These are phyloP conservation scores for Drosophila kanekoi DNA, from an alignment of 2,888 invertebrate species.

Conservation along the genomic window DNA sequence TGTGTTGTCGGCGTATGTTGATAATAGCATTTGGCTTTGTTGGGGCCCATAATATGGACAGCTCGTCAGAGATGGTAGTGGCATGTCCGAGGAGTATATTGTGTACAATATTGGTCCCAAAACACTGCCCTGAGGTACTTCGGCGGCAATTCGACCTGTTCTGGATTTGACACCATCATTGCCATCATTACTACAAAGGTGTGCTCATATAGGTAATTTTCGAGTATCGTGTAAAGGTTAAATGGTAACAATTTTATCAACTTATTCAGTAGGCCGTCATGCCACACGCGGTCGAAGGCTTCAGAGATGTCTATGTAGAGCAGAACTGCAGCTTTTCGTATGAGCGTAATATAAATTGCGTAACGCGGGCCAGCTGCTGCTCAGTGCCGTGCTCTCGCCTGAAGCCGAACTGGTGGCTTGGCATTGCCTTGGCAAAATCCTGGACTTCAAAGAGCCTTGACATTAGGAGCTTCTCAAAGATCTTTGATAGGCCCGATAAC, in stretches of 20 bases:
- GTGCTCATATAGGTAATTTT: neutral
- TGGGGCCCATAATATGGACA: no score
- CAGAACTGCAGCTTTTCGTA: neutral
- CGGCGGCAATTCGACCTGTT: neutral
- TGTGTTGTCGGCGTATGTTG: slow-evolving; percentile 16
- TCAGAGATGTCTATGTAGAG: neutral
- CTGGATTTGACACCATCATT: neutral
- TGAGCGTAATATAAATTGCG: neutral
- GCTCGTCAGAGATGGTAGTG: neutral
- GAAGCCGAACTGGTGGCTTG: neutral
- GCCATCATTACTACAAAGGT: slow-evolving; percentile 3
- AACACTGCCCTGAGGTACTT: slow-evolving; percentile 25
- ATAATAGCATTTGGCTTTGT: neutral
- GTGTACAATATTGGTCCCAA: slow-evolving; percentile 16
- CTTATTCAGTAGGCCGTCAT: neutral
- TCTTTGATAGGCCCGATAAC: neutral
- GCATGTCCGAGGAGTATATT: slow-evolving; percentile 20
- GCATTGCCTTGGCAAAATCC: neutral
- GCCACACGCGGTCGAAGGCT: slow-evolving; percentile 4
- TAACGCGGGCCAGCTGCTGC: neutral
- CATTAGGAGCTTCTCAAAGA: neutral
- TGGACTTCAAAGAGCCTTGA: neutral
- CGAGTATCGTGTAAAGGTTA: neutral
- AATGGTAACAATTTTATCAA: neutral
- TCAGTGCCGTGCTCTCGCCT: slow-evolving; percentile 1